Conservation (phyloP, 2,797 vertebrate species). For the Malurus splendens region DNA sequence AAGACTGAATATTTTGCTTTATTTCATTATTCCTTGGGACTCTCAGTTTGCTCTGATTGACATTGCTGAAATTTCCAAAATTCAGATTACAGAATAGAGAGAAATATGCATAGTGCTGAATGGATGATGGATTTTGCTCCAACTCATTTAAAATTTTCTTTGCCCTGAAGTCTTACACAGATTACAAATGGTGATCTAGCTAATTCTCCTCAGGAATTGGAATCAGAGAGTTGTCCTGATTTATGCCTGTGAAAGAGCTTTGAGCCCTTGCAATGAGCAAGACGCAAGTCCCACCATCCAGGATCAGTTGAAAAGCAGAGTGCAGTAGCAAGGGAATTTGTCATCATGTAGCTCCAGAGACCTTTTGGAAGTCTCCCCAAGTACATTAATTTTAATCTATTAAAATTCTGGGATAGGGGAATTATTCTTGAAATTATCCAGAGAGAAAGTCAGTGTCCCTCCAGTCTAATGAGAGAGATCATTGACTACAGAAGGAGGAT, state of each 20-base stretch:
- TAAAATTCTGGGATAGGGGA: background rate
- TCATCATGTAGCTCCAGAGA: background rate
- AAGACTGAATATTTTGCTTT: background rate
- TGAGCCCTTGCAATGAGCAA: background rate
- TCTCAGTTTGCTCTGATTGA: slow-evolving; percentile 2
- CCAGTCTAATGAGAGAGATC: background rate
- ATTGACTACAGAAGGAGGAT: background rate
- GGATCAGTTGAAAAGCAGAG: background rate
- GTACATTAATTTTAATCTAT: background rate
- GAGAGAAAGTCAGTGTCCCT: background rate
- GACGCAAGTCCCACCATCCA: background rate
- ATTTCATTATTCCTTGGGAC: background rate
- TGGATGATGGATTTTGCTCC: background rate
- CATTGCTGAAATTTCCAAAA: background rate
- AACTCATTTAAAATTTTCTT: background rate
- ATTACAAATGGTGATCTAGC: background rate
- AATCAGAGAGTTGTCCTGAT: background rate
- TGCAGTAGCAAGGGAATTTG: background rate
- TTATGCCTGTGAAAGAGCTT: background rate
- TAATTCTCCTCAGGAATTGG: background rate
- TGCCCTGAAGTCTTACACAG: background rate
- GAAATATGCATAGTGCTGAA: background rate
- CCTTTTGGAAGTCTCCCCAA: background rate
- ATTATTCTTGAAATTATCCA: background rate
- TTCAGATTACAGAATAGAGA: background rate